Evolutionary conservation across 1,140 invertebrate genomes (phyloP).

Genomic region (Bombus consobrinus): DNA sequence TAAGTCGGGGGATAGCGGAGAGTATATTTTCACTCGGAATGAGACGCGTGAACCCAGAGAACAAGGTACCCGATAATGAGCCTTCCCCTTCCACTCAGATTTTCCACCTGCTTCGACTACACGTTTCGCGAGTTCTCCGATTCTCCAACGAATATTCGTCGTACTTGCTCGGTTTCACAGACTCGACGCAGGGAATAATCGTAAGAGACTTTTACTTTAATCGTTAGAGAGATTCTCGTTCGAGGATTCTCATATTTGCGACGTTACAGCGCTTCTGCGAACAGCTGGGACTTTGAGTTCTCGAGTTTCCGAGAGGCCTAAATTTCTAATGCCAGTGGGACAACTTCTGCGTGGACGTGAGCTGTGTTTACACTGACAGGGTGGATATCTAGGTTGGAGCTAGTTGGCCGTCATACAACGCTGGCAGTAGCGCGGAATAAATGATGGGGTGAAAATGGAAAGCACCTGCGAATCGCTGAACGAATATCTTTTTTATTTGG

Average conservation of each 20-base stretch:
- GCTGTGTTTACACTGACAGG: not conserved
- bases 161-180: not conserved
- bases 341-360: not conserved
- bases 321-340: not conserved
- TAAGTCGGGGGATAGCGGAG: not conserved
- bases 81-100: not conserved
- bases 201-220: too few species aligned
- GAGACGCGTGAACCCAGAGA: not conserved
- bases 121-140: not conserved
- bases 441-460: slow-evolving; percentile 31
- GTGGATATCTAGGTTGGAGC: not conserved
- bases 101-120: not conserved
- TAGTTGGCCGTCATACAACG: not conserved
- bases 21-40: not conserved
- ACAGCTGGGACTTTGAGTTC: not conserved
- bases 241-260: not conserved
- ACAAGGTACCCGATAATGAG: not conserved
- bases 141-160: not conserved
- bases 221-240: too few species aligned
- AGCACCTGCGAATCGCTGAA: not conserved
- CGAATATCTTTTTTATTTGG: not conserved
- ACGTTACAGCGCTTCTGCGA: not conserved
- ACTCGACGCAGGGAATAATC: too few species aligned
- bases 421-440: slow-evolving; percentile 4
- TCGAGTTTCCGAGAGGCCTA: not conserved